Percentiles rank a stretch among this genome's conserved stretches.
These are phyloP conservation scores for Sebastes baramenuke DNA, from an alignment of 2,797 vertebrate genomes.

Conservation along the genomic window DNA sequence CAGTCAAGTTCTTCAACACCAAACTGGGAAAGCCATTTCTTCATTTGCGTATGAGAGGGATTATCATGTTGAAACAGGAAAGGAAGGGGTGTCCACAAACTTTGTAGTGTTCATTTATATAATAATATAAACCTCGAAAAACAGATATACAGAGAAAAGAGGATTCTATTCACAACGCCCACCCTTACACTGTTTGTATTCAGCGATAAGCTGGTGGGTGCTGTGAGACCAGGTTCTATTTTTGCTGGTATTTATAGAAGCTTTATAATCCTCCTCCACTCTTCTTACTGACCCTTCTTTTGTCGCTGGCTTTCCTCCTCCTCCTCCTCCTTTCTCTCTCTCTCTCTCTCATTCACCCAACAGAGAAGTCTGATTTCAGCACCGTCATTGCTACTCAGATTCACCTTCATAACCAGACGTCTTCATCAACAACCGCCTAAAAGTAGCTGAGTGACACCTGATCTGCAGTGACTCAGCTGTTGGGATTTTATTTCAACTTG, in stretches of 20 bases:
- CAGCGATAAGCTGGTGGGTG: conserved; percentile 39
- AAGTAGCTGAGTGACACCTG: conserved; percentile 2
- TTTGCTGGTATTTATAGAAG: conserved; percentile 64
- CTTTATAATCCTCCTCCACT: conserved; percentile 62
- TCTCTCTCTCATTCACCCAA: conserved; percentile 7
- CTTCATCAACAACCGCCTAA: conserved; percentile 4
- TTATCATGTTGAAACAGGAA: background rate
- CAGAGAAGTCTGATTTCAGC: conserved; percentile 43
- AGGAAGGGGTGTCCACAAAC: background rate
- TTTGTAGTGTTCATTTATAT: background rate
- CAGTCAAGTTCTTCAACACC: background rate
- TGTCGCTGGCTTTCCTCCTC: conserved; percentile 10
- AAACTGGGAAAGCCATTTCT: background rate
- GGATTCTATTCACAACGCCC: background rate
- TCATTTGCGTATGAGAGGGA: too few relatives aligned
- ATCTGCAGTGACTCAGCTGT: background rate
- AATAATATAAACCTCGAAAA: background rate
- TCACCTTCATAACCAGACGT: conserved; percentile 1
- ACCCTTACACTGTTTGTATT: conserved; percentile 20
- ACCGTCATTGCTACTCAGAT: background rate
- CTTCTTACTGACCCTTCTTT: conserved; percentile 27
- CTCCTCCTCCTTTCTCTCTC: background rate
- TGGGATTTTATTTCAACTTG: background rate
- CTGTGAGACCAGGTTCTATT: conserved; percentile 34
- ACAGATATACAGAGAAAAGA: background rate